These are phyloP conservation scores for Stichopus horrens DNA, from an alignment of 53 echinoderm and acorn worm species.

Conservation along the genomic window DNA sequence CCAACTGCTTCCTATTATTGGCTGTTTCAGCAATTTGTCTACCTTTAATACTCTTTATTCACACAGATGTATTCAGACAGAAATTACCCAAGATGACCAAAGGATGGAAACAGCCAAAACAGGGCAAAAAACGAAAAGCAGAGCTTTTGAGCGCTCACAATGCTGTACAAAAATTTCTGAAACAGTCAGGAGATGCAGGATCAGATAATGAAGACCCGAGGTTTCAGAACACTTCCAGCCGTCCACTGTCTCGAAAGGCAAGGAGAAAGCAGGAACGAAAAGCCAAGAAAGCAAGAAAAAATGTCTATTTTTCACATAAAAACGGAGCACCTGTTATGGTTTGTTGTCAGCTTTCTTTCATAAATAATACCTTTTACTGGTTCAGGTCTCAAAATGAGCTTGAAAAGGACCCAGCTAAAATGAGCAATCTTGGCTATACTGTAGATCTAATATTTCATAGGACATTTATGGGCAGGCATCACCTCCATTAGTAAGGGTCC, in stretches of 20 bases:
- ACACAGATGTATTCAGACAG: no score
- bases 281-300: constrained; percentile 17
- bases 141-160: constrained; percentile 9
- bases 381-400: no score
- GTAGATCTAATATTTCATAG: no score
- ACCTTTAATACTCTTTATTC: no score
- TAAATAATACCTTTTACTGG: no score
- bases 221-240: constrained; percentile 2
- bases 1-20: no score
- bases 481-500: no score
- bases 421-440: no score
- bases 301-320: constrained; percentile 6
- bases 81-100: neutral
- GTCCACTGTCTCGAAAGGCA: neutral
- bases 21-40: no score
- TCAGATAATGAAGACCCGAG: constrained; percentile 9
- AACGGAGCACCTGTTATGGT: neutral
- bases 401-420: no score
- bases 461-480: no score
- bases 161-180: constrained; percentile 5
- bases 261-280: constrained; percentile 17
- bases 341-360: neutral
- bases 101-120: neutral
- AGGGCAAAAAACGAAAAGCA: neutral
- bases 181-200: neutral